Conservation (phyloP, 2,888 invertebrate species). For the Pinctada fucata region DNA sequence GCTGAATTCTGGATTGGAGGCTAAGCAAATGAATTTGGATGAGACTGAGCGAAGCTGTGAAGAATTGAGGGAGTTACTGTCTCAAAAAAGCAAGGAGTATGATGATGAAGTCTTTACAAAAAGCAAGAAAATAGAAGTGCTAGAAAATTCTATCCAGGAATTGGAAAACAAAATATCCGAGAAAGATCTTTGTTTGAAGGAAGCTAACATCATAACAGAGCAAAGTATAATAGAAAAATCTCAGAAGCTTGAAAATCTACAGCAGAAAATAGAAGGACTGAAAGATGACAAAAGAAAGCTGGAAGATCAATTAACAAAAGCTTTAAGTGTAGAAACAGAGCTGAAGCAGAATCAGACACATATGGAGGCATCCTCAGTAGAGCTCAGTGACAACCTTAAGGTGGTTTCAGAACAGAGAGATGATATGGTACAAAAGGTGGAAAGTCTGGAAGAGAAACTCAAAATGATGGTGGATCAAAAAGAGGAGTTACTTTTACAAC, state of each 20-base stretch:
- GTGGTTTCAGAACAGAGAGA: conserved; percentile 17
- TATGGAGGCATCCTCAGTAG: conserved; percentile 22
- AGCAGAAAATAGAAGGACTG: conserved; percentile 15
- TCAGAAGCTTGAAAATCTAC: conserved; percentile 7
- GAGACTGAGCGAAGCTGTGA: conserved; percentile 35
- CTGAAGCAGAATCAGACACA: conserved; percentile 31
- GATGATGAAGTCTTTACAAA: conserved; percentile 39
- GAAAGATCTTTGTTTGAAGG: conserved; percentile 30
- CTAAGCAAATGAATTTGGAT: conserved; percentile 33
- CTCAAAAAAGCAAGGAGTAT: conserved; percentile 16
- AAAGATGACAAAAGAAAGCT: conserved; percentile 37
- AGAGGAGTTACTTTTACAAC: conserved; percentile 22
- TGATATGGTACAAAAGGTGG: conserved; percentile 20
- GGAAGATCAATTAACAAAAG: conserved; percentile 35
- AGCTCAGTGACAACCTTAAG: conserved; percentile 30
- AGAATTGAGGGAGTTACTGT: conserved; percentile 20
- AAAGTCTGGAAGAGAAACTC: conserved; percentile 32
- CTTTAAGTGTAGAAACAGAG: conserved; percentile 25
- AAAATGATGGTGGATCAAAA: conserved; percentile 20
- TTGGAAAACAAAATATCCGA: conserved; percentile 24
- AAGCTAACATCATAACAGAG: conserved; percentile 24
- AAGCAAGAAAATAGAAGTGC: conserved; percentile 33
- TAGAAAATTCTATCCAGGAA: conserved; percentile 34
- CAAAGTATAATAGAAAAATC: conserved; percentile 25
- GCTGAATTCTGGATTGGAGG: conserved; percentile 32